Evolutionary conservation across 2,797 vertebrate species (phyloP).

Genomic region (Kryptolebias ocellatus): DNA sequence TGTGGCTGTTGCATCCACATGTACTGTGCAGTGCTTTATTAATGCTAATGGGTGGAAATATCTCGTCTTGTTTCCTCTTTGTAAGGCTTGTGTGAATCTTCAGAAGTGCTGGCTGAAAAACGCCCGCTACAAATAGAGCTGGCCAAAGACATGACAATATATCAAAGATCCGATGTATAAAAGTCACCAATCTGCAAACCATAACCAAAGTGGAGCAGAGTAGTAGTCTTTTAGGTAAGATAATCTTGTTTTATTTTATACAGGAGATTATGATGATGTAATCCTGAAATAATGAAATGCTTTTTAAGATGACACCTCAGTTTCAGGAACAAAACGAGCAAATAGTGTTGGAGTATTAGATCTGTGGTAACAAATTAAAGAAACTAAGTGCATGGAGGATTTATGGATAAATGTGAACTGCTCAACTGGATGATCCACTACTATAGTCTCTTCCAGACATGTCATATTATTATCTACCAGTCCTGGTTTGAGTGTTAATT

Average conservation of each 20-base stretch:
- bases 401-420: slow-evolving; percentile 2
- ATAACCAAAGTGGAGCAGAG: slow-evolving; percentile 65
- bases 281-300: neutral
- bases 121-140: slow-evolving; percentile 72
- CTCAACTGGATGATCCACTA: neutral
- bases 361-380: neutral
- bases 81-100: slow-evolving; percentile 62
- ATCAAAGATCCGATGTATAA: slow-evolving; percentile 77
- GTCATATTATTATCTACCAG: neutral
- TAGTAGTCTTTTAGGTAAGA: too few species aligned
- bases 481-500: neutral
- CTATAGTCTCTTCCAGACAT: neutral
- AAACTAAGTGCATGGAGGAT: neutral
- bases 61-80: slow-evolving; percentile 43
- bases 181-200: slow-evolving; percentile 71
- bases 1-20: slow-evolving; percentile 5
- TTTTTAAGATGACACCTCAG: neutral
- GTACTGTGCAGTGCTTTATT: slow-evolving; percentile 26
- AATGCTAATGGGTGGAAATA: slow-evolving; percentile 57
- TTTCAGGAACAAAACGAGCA: neutral
- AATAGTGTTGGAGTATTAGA: neutral
- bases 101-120: slow-evolving; percentile 65
- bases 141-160: slow-evolving; percentile 59
- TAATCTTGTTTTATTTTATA: slow-evolving; percentile 26
- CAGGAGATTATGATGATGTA: neutral